Conservation (phyloP, 1,140 invertebrate species). For the Drosophila navojoa region DNA sequence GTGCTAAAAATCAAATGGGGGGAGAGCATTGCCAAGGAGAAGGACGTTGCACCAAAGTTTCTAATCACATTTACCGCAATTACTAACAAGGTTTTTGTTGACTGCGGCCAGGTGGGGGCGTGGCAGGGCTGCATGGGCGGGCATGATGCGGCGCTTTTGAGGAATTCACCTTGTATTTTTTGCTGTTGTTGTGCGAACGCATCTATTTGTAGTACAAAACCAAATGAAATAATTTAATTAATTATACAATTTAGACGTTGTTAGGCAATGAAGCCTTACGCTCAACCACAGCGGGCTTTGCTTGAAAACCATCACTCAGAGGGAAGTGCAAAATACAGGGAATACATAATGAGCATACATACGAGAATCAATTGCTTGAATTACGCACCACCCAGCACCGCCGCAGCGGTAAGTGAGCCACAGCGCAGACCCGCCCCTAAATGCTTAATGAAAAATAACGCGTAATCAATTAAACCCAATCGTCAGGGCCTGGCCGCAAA, state of each 20-base stretch:
- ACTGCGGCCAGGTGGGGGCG: conserved; percentile 34
- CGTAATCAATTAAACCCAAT: conserved; percentile 74
- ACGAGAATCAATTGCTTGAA: background rate
- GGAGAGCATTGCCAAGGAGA: conserved; percentile 59
- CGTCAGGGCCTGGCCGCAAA: conserved; percentile 26
- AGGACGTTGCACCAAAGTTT: conserved; percentile 64
- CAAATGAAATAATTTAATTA: conserved; percentile 79
- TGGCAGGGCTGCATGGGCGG: background rate
- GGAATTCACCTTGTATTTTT: conserved; percentile 5
- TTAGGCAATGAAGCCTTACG: conserved; percentile 56
- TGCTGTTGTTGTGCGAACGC: background rate
- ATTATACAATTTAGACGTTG: conserved; percentile 66
- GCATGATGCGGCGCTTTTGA: conserved; percentile 1
- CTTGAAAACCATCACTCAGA: background rate
- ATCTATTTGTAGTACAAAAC: conserved; percentile 52
- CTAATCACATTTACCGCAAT: conserved; percentile 81
- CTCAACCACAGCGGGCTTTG: conserved; percentile 56
- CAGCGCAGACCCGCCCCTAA: conserved; percentile 52
- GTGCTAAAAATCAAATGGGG: conserved; percentile 78
- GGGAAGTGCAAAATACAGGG: background rate
- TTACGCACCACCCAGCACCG: background rate
- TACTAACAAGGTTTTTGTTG: conserved; percentile 82
- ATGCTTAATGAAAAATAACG: conserved; percentile 60
- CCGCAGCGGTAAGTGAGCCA: conserved; percentile 12
- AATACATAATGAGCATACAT: background rate